These are phyloP conservation scores for Protula sp. DNA, from an alignment of 2,888 invertebrate species.

Conservation along the genomic window DNA sequence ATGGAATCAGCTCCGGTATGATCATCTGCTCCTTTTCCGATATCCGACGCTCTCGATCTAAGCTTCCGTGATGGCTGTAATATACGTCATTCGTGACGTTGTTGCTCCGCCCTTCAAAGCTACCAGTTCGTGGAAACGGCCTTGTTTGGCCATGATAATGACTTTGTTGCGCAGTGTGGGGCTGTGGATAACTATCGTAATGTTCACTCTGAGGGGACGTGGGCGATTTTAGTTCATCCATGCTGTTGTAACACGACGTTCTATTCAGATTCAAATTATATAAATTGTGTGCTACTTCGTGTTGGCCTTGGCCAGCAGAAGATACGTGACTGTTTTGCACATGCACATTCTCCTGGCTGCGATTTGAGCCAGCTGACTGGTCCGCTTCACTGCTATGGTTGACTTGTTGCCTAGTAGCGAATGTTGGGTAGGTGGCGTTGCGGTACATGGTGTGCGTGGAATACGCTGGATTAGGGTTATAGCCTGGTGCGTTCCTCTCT, in stretches of 20 bases:
- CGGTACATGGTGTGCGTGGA: background rate
- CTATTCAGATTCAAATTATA: background rate
- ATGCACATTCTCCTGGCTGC: too few species aligned
- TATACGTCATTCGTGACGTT: background rate
- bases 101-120: background rate
- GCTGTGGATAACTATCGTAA: background rate
- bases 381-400: background rate
- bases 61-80: background rate
- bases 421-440: background rate
- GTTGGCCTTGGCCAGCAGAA: background rate
- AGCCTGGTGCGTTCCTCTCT: too few species aligned
- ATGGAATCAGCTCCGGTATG: constrained; percentile 25
- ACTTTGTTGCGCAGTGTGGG: too few species aligned
- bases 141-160: too few species aligned
- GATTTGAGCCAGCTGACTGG: background rate
- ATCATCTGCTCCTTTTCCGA: background rate
- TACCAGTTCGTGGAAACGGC: background rate
- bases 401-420: background rate
- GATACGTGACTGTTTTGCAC: background rate
- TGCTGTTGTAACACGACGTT: background rate
- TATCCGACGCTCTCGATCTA: background rate
- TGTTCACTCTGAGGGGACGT: background rate
- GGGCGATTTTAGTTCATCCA: background rate
- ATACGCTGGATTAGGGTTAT: background rate
- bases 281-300: background rate